Evolutionary conservation across 2,113 vertebrate species (phyloP), one percentile per base, ranked within the genome.

Genomic region (Lasiurus borealis): DNA sequence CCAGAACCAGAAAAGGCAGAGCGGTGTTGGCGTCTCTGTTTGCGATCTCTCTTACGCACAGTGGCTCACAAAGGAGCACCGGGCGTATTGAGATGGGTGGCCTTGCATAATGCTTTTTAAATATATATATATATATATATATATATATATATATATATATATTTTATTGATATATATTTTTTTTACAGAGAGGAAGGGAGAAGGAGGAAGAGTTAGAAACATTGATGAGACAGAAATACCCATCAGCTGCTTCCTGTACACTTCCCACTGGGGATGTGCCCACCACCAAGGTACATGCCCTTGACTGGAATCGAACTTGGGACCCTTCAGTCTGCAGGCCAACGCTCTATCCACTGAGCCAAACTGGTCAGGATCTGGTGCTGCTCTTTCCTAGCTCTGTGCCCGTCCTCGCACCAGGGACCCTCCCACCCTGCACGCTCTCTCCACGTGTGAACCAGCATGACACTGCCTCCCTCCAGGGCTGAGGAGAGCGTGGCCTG

Each of bases 1-100:
- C 85, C 83, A 97, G 57, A 94, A 76, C 40, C 69, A 69, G 69
- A 85, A 95, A 97, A 97, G 59, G 36, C 77, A 36, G 40, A 21
- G 57, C 78, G 95, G 85, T 93, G 88, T 94, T 88, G 64, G 64
- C n/a, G 48, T 77, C 77, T 94, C 46, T 46, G 62, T 84, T 25
- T 85, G 23, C 23, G 44, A 54, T 66, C 48, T 54, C 48, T 54
- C 23, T 40, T 16, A 73, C 1, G 40, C 34, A 50, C 0, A 68
- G 57, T 80, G 34, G n/a, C 29, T 94, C 90, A 59, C 48, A 50
- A 72, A 92, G 72, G 88, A 95, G 64, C 40, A 62, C 0, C 13
- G n/a, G 77, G 19, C 36, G 88, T 83, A 40, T 19, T 90, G 88
- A 88, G 92, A 92, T 75, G 73, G 14, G 16, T 88, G 27, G 9